Evolutionary conservation across 2,797 vertebrate genomes (phyloP), one percentile per base, ranked within the genome.

Genomic region (Enteromius trimaculatus): DNA sequence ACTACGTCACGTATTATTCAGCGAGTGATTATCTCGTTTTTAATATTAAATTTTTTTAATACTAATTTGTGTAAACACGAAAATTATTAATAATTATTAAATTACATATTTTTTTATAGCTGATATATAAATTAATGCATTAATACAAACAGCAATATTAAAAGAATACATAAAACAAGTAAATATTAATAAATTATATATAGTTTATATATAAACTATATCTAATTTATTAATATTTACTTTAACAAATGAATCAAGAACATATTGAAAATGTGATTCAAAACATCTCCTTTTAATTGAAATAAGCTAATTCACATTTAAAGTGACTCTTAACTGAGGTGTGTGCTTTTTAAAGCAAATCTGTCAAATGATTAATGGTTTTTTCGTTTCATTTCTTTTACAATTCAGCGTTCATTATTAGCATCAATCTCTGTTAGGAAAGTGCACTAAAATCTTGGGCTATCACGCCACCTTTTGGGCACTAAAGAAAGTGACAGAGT

Each of bases 391-490:
- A 37, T 37, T 4, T 34, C 10, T 47, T 47, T 68, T 10, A 68
- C 34, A 39, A n/a, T 37, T 37, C 34, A 37, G 34, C 34, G 34
- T 37, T 7, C 19, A 39, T 68, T 6, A 39, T 14, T 7, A 60
- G 26, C 23, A 62, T 64, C n/a, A 11, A 44, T 47, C 5, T 7
- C 3, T 21, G 34, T 34, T 17, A 39, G 13, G 11, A 17, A 34
- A 55, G n/a, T 6, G 29, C 17, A 62, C 6, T 17, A 23, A 39
- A 11, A 17, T 3, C 14, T 37, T 64, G 21, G 29, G 13, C 39
- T 31, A 29, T 72, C 49, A n/a, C 51, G 82, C 82, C 82, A 79
- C 31, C 82, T 84, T 51, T 66, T 84, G 82, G 82, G 11, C 55
- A 72, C 23, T 55, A 23, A 8, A 65, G 44, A 44, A 62, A 62